Evolutionary conservation across 1,140 invertebrate genomes (phyloP), one percentile per base, ranked within the genome.

Genomic region (Tachypleus tridentatus): DNA sequence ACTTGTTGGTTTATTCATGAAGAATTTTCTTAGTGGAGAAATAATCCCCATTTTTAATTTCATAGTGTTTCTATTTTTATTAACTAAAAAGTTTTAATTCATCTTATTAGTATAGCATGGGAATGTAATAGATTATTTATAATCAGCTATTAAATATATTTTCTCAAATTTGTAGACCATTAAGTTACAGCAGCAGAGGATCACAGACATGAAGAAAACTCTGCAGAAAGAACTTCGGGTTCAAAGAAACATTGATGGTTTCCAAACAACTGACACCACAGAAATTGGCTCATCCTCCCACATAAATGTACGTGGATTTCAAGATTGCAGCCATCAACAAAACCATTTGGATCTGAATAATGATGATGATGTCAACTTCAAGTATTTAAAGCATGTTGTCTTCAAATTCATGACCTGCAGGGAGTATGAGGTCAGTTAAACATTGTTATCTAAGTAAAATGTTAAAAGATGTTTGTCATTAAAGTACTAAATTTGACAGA

Each of bases 311-410:
- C 10, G 9, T 5, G 49, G 58, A 29, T 60, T 9, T 11, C 48
- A n/a, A 4, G 11, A 49, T 5, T 5, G 58, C 10, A 60, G n/a
- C 5, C 29, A 11, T 10, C 29, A 49, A 4, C n/a, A 47, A 47
- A 10, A 60, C 4, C 10, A 49, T 48, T 60, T 29, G n/a, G n/a
- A 49, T 49, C 4, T 49, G 10, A 48, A 47, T 49, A 48, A 48
- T 47, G 61, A 61, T 61, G 58, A 75, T 49, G 87, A 90, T 70
- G 85, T 92, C 56, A 92, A 90, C 77, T 85, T 87, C 72, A 86
- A 88, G 74, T 94, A 95, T 77, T 80, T 95, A 61, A 94, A 93
- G 74, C 91, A 95, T 77, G 91, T 95, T 65, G 84, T 96, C 62
- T 85, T 96, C 5, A 93, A 93, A 74, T 94, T 95, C 77, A 80